phyloP scores from a whole-genome alignment of 2,888 invertebrate genomes.

The Drosophila atroscutellata region DNA sequence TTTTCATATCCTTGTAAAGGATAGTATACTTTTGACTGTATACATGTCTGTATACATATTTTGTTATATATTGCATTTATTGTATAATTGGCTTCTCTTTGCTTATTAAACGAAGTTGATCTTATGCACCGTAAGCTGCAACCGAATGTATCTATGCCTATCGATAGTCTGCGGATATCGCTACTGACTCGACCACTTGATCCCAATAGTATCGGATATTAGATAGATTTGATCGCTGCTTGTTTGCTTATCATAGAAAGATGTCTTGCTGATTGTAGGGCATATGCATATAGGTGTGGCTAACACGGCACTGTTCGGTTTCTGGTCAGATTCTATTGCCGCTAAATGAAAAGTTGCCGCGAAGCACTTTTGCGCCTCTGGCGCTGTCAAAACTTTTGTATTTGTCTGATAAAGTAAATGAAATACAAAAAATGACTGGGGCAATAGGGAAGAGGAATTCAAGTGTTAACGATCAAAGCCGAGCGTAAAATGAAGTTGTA shows the following conservation, averaged over 20 bases:
- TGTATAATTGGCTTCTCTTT: neutral
- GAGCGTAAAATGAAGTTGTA: conserved; percentile 41
- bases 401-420: conserved; percentile 16
- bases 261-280: neutral
- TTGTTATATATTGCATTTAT: neutral
- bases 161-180: neutral
- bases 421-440: conserved; percentile 29
- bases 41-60: neutral
- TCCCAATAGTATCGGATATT: too few species aligned
- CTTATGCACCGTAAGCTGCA: neutral
- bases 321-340: conserved; percentile 25
- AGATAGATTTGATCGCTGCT: too few species aligned
- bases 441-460: conserved; percentile 24
- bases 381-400: conserved; percentile 56
- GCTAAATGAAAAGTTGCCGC: conserved; percentile 59
- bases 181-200: neutral
- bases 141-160: neutral
- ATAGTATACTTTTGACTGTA: neutral
- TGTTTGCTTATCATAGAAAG: neutral
- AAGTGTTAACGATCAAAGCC: conserved; percentile 50
- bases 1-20: neutral
- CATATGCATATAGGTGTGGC: neutral
- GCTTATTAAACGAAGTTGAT: neutral
- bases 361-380: conserved; percentile 50
- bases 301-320: neutral